A percentile compares a stretch with the other conserved stretches of the same genome.
Conservation (phyloP, 2,888 invertebrate genomes). For the Napeogenes sylphis region DNA sequence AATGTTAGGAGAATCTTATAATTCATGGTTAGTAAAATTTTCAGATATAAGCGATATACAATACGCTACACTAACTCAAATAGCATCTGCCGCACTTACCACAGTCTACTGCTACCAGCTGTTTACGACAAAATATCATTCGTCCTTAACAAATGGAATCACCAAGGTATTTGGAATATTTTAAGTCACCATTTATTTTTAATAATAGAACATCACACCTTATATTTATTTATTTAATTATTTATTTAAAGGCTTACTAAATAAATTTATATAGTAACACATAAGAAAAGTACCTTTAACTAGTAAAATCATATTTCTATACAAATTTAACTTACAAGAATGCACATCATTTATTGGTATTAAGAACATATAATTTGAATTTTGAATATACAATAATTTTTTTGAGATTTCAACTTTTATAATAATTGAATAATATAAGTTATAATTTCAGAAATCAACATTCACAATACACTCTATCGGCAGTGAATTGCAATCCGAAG, state of each 20-base stretch:
- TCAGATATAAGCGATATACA: constrained; percentile 77
- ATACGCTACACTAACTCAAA: constrained; percentile 80
- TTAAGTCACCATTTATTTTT: background rate
- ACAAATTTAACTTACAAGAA: too few species aligned
- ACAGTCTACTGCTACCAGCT: constrained; percentile 76
- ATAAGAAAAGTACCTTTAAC: too few species aligned
- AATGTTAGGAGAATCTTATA: background rate
- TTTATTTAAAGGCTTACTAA: too few species aligned
- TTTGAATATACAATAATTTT: too few species aligned
- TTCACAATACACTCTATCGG: constrained; percentile 78
- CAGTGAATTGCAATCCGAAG: constrained; percentile 85
- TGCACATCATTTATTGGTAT: too few species aligned
- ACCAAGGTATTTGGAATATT: constrained; percentile 46
- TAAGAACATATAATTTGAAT: too few species aligned
- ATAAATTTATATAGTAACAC: too few species aligned
- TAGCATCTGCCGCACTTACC: constrained; percentile 81
- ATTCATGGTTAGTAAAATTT: background rate
- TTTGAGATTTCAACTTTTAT: too few species aligned
- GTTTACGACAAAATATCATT: constrained; percentile 40
- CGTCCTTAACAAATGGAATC: constrained; percentile 42
- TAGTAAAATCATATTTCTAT: too few species aligned
- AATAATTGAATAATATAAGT: too few species aligned
- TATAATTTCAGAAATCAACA: constrained; percentile 44
- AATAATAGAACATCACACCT: too few species aligned
- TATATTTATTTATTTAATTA: too few species aligned